A percentile compares a stretch with the other conserved stretches of the same genome.
These are phyloP conservation scores for Adelosebastes latens DNA, from an alignment of 2,797 vertebrate genomes.

Conservation along the genomic window DNA sequence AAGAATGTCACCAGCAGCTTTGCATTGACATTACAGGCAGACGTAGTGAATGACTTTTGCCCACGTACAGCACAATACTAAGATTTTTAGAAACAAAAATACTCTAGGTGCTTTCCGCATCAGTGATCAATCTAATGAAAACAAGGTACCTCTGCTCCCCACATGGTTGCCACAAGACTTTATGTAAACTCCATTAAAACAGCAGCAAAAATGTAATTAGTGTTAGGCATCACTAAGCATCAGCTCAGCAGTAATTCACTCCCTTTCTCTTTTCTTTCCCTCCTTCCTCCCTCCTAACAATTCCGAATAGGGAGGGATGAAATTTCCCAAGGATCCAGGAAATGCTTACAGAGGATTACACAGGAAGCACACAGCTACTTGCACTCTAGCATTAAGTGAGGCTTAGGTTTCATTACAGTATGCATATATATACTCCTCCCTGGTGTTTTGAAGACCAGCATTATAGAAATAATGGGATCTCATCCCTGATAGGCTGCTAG, in stretches of 20 bases:
- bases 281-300: constrained; percentile 9
- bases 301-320: constrained; percentile 23
- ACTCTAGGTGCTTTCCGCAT: constrained; percentile 54
- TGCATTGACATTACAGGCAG: constrained; percentile 15
- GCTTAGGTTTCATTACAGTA: constrained; percentile 41
- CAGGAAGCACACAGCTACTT: constrained; percentile 38
- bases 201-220: constrained; percentile 77
- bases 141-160: constrained; percentile 59
- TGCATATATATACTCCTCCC: constrained; percentile 42
- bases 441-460: constrained; percentile 35
- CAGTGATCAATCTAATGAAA: constrained; percentile 70
- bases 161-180: constrained; percentile 63
- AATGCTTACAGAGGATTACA: constrained; percentile 37
- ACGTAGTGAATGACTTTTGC: constrained; percentile 9
- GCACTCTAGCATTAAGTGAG: constrained; percentile 39
- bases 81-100: constrained; percentile 40
- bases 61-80: neutral
- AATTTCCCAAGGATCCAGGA: constrained; percentile 45
- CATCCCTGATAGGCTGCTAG: neutral
- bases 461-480: constrained; percentile 1
- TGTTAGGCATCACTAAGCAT: constrained; percentile 76
- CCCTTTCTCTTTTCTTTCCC: constrained; percentile 15
- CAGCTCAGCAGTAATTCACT: constrained; percentile 54
- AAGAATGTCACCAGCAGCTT: constrained; percentile 27
- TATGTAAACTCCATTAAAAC: constrained; percentile 78